Evolutionary conservation across 2,888 invertebrate species (phyloP).

Genomic region (Cephus pygmeus): DNA sequence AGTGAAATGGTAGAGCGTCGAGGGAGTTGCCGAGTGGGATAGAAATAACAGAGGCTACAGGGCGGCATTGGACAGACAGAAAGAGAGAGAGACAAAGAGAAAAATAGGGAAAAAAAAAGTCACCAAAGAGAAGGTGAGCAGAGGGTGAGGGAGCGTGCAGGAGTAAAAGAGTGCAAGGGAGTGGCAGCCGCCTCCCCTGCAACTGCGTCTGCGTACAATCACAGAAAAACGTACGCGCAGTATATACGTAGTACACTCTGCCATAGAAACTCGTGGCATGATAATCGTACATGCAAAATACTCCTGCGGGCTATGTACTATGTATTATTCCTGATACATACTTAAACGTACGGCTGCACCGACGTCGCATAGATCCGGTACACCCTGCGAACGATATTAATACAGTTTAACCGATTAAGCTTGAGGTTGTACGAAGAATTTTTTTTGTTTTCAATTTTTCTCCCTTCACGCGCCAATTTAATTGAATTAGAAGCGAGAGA

Average conservation of each 20-base stretch:
- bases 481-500: background rate
- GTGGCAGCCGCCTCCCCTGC: background rate
- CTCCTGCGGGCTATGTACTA: background rate
- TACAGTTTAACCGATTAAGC: background rate
- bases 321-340: background rate
- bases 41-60: constrained; percentile 28
- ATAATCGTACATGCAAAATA: background rate
- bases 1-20: constrained; percentile 18
- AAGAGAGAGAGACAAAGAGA: constrained; percentile 15
- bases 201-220: constrained; percentile 3
- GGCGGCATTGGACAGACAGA: constrained; percentile 30
- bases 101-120: background rate
- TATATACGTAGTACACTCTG: background rate
- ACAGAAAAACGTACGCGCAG: background rate
- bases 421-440: background rate
- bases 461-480: background rate
- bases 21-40: constrained; percentile 23
- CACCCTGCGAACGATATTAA: background rate
- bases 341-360: background rate
- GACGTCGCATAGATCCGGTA: background rate
- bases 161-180: constrained; percentile 13
- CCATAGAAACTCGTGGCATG: background rate
- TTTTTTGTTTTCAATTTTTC: background rate
- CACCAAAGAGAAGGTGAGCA: background rate
- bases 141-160: background rate